Evolutionary conservation across 2,797 vertebrate species (phyloP), one percentile per base, ranked within the genome.

Genomic region (Phrynocephalus vlangalii): DNA sequence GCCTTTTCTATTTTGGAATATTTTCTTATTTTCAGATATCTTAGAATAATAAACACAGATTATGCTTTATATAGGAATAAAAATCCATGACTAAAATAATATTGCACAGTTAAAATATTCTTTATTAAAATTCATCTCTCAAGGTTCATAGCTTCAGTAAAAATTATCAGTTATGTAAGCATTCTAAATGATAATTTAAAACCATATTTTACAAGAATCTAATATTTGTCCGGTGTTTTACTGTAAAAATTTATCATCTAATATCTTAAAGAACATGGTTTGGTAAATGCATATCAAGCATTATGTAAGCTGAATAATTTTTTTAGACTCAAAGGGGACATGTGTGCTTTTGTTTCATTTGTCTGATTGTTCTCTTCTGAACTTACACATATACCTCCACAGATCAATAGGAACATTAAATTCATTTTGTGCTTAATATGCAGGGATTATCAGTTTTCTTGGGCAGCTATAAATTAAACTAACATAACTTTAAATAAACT

Each of bases 311-410:
- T 56, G 9, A 56, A 13, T 13, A 56, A 56, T 56, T 84, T 11
- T 80, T 84, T 87, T 83, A 87, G 28, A 86, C 75, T 75, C 30
- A 83, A 18, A 68, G 89, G 30, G 33, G 22, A 83, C 83, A n/a
- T 50, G 28, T 8, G 56, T 24, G 0, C 16, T n/a, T 63, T 84
- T 67, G 20, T 85, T 85, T 83, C 38, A 89, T 89, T 56, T 28
- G 1, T 84, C 30, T 82, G 6, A 79, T 82, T 85, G 79, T 89
- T 82, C 24, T 52, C 28, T 77, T 0, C 38, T 50, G 60, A 86
- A 48, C 48, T 48, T 84, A 66, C 84, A 44, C 63, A 52, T 83
- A 72, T 6, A 38, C 79, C 70, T 75, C 60, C 79, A 85, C 50
- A 82, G 66, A 82, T 89, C 84, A 56, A 9, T 79, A 30, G 50